A percentile compares a stretch with the other conserved stretches of the same genome.
Evolutionary conservation across 2,113 vertebrate genomes (phyloP).

Genomic region (Ciconia boyciana): DNA sequence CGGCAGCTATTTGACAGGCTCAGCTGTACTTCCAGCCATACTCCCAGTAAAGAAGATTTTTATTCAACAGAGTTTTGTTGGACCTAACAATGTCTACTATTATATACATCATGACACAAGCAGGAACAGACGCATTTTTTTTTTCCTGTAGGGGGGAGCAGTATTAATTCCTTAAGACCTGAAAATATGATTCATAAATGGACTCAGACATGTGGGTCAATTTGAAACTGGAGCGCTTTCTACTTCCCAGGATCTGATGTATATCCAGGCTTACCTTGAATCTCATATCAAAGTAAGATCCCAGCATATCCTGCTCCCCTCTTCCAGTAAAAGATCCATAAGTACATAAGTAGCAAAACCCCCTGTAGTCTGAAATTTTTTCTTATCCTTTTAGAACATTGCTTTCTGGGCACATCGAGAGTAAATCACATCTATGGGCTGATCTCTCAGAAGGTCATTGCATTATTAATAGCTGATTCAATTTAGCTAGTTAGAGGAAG

Average conservation of each 20-base stretch:
- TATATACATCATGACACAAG: background rate
- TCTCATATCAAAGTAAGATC: background rate
- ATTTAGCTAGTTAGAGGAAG: slow-evolving; percentile 27
- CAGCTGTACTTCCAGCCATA: background rate
- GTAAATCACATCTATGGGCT: slow-evolving; percentile 39
- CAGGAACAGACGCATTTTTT: background rate
- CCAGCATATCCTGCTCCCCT: background rate
- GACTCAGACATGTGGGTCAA: background rate
- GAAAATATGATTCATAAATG: background rate
- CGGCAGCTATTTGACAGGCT: background rate
- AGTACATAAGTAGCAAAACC: background rate
- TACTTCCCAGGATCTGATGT: background rate
- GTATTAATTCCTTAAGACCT: background rate
- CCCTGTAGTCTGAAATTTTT: background rate
- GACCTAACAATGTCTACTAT: background rate
- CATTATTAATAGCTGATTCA: slow-evolving; percentile 51
- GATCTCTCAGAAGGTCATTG: background rate
- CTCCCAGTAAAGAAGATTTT: background rate
- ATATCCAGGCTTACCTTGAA: background rate
- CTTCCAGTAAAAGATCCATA: background rate
- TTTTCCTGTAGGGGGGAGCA: background rate
- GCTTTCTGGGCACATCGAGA: slow-evolving; percentile 5
- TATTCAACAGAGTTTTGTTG: background rate
- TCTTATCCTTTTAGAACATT: slow-evolving; percentile 1
- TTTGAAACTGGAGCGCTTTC: background rate